Base-by-base conservation (phyloP, 2,888 invertebrate genomes). In the Furcula furcula region DNA sequence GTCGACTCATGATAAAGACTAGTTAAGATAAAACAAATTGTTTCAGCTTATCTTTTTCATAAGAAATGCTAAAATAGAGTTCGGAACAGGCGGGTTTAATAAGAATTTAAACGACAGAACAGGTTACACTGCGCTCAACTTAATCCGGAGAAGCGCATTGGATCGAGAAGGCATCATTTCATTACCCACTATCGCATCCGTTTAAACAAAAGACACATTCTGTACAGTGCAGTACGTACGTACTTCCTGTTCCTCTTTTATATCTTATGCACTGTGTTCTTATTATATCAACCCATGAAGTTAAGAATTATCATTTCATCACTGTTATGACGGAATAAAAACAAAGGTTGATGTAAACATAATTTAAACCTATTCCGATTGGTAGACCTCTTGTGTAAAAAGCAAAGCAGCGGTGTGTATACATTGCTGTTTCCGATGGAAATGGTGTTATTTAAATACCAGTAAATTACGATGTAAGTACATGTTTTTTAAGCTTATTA, bases 101-200 rank as follows among this genome's bases (percentile, higher is more conserved):
- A 72, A 70, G 65, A 76, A 77, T 78, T 63, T 69, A 69, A 74
- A 73, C 62, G 59, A 65, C 58, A 63, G 65, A 65, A 59, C 72
- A 67, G 74, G 78, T 81, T 80, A 82, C 79, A 82, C 55, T 65
- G 65, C 67, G 65, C 72, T 76, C 62, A 51, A 53, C 64, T 59
- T 71, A 66, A 76, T 77, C 73, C 65, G 70, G 74, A 78, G 77
- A 76, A 77, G 72, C 61, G 54, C 43, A 64, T 55, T 48, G 69
- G 63, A 76, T 68, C 66, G 65, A 51, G 67, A 59, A 61, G 65
- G 59, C 68, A 76, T 74, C 72, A 70, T 73, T 72, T 73, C 75
- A 72, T 75, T 76, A 72, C 69, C 69, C 50, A 60, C 62, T 71
- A 74, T 73, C 68, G 71, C 43, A 62, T 70, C 62, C 53, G 63